Conservation (phyloP, 1,140 invertebrate species). For the Formica selysi region DNA sequence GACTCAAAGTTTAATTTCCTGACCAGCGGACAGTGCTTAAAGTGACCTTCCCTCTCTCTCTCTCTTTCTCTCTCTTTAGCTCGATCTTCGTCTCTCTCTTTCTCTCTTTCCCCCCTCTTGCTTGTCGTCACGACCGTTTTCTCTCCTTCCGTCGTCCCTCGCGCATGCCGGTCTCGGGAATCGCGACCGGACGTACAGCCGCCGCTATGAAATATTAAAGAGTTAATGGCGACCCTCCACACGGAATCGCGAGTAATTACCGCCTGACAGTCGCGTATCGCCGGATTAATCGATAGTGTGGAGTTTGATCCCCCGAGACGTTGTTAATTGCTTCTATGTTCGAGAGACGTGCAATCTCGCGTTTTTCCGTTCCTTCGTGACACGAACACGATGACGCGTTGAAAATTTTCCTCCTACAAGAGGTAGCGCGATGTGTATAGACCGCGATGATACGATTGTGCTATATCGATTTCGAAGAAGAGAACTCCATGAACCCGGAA, state of each 20-base stretch:
- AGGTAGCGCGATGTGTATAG: background rate
- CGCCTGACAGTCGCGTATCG: slow-evolving; percentile 34
- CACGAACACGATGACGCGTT: slow-evolving; percentile 12
- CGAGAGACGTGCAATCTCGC: slow-evolving; percentile 33
- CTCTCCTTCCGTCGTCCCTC: slow-evolving; percentile 43
- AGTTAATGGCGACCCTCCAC: slow-evolving; percentile 46
- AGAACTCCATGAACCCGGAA: slow-evolving; percentile 63
- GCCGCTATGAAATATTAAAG: slow-evolving; percentile 66
- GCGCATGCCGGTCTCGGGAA: slow-evolving; percentile 41
- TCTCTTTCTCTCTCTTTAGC: background rate
- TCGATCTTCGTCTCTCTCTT: background rate
- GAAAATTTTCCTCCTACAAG: slow-evolving; percentile 23
- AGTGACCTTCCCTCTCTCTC: slow-evolving; percentile 71
- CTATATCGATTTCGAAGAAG: slow-evolving; percentile 58
- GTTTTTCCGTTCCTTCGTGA: slow-evolving; percentile 13
- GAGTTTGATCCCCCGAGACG: slow-evolving; percentile 47
- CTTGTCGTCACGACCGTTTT: slow-evolving; percentile 47
- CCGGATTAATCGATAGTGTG: slow-evolving; percentile 61
- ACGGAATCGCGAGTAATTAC: slow-evolving; percentile 44
- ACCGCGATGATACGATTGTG: slow-evolving; percentile 2
- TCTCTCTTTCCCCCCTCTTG: background rate
- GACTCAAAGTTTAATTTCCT: slow-evolving; percentile 86
- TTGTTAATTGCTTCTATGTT: slow-evolving; percentile 31
- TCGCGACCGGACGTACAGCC: slow-evolving; percentile 60
- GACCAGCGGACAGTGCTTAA: slow-evolving; percentile 81